A percentile compares a stretch with the other conserved stretches of the same genome.
phyloP scores from a whole-genome alignment of 2,797 vertebrate genomes.

The Rousettus madagascariensis region DNA sequence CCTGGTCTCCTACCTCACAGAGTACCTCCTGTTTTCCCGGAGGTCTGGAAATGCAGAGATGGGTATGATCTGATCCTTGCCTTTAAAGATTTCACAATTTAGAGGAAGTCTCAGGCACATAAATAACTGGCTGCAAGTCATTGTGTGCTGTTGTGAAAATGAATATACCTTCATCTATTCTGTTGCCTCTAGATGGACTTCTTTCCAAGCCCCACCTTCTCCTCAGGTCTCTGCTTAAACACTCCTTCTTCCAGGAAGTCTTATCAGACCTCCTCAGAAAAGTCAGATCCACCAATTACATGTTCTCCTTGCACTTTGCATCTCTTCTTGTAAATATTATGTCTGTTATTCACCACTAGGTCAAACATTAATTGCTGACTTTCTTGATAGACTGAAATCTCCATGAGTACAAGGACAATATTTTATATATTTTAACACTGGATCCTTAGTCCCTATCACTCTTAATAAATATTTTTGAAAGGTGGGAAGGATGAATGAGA shows the following conservation, averaged over 20 bases:
- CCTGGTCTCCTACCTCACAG: neutral
- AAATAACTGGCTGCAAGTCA: neutral
- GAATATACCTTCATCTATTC: neutral
- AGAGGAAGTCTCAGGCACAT: neutral
- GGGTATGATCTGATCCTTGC: neutral
- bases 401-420: neutral
- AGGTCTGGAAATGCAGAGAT: neutral
- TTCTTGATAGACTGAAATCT: neutral
- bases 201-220: neutral
- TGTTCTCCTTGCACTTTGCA: neutral
- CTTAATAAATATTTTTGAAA: neutral
- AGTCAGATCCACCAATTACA: neutral
- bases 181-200: neutral
- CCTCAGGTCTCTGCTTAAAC: neutral
- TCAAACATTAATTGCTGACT: neutral
- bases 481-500: neutral
- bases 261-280: neutral
- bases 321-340: neutral
- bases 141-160: neutral
- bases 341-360: neutral
- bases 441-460: neutral
- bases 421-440: neutral
- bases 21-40: neutral
- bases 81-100: neutral
- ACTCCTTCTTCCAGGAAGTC: neutral